phyloP scores from a whole-genome alignment of 53 echinoderm and acorn worm genomes.

The Antedon mediterranea region DNA sequence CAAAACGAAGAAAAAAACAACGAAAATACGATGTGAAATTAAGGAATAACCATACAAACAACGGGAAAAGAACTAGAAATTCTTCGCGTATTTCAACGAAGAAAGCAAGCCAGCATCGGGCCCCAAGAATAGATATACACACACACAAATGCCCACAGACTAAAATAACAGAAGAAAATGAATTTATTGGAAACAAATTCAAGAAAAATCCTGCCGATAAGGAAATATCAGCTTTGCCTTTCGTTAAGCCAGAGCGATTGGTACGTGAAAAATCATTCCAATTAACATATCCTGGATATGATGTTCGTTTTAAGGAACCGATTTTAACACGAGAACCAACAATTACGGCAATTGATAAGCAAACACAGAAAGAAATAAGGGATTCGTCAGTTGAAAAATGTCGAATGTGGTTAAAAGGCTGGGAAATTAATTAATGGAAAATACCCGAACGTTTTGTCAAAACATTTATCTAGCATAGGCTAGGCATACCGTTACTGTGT shows the following conservation, averaged over 20 bases:
- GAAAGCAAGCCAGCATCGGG: not conserved
- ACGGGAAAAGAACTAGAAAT: not conserved
- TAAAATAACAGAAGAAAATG: not conserved
- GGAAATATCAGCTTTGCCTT: not conserved
- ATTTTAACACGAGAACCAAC: not conserved
- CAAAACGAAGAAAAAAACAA: not conserved
- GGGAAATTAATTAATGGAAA: not conserved
- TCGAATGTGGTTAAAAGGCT: not conserved
- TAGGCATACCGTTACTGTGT: no score
- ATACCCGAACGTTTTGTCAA: no score
- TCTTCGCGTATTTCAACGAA: not conserved
- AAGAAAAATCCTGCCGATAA: not conserved
- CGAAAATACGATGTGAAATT: not conserved
- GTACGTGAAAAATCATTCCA: not conserved
- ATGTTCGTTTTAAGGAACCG: not conserved
- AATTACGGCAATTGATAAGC: not conserved
- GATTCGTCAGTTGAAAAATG: not conserved
- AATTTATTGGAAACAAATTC: not conserved
- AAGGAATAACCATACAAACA: not conserved
- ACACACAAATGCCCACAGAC: not conserved
- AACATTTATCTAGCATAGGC: no score
- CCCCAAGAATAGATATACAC: not conserved
- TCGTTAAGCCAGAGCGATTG: not conserved
- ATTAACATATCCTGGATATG: not conserved
- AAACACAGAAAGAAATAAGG: not conserved